Conservation (phyloP, 2,888 invertebrate genomes). For the Trissolcus brochymenae region DNA sequence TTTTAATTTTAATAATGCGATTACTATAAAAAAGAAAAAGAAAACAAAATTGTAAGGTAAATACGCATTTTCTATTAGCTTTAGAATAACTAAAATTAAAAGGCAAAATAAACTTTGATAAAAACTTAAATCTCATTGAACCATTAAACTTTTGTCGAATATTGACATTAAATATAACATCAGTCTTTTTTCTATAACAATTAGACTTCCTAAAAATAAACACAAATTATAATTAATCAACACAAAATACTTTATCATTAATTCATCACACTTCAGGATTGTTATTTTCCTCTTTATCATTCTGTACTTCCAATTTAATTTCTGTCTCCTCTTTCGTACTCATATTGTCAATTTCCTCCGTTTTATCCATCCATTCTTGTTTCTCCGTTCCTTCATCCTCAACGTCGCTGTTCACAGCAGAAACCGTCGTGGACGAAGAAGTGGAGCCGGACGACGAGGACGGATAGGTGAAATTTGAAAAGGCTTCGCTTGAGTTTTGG, state of each 20-base stretch:
- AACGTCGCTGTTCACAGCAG: conserved; percentile 39
- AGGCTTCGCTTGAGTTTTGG: conserved; percentile 34
- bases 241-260: not conserved
- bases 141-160: not conserved
- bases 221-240: not conserved
- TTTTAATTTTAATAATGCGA: not conserved
- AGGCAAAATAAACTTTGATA: not conserved
- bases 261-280: conserved; percentile 23
- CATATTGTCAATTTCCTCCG: not conserved
- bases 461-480: conserved; percentile 51
- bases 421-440: conserved; percentile 32
- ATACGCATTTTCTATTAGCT: not conserved
- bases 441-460: conserved; percentile 45
- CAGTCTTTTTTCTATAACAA: not conserved
- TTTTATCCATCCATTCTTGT: not conserved
- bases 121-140: not conserved
- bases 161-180: not conserved
- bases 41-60: too few relatives aligned
- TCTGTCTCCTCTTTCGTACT: conserved; percentile 4
- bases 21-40: not conserved
- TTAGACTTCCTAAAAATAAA: not conserved
- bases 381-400: conserved; percentile 14
- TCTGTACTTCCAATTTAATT: conserved; percentile 12
- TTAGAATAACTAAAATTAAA: not conserved
- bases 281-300: conserved; percentile 19